Percentiles rank a stretch among this genome's conserved stretches.
phyloP scores from a whole-genome alignment of 2,113 vertebrate genomes.

The Oreochromis niloticus region DNA sequence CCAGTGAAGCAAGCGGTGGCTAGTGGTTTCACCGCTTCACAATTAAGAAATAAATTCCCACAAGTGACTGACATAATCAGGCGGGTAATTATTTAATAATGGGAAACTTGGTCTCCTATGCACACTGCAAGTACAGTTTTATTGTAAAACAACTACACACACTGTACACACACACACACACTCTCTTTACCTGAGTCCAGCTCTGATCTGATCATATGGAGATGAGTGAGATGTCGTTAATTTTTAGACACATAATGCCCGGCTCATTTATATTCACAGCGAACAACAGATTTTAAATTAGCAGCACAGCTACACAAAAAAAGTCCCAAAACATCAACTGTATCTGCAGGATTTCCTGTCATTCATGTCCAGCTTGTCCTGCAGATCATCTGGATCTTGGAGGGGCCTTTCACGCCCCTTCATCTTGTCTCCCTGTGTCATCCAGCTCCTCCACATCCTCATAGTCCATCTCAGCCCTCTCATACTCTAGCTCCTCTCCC shows the following conservation, averaged over 20 bases:
- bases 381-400: background rate
- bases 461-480: slow-evolving; percentile 64
- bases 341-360: background rate
- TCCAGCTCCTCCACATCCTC: slow-evolving; percentile 42
- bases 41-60: background rate
- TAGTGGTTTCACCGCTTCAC: background rate
- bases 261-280: slow-evolving; percentile 35
- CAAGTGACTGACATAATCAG: slow-evolving; percentile 49
- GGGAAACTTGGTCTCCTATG: slow-evolving; percentile 22
- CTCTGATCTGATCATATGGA: slow-evolving; percentile 25
- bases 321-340: background rate
- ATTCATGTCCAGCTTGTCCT: slow-evolving; percentile 1
- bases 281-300: slow-evolving; percentile 23
- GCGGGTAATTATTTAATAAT: slow-evolving; percentile 65
- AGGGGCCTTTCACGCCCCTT: slow-evolving; percentile 13
- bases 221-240: background rate
- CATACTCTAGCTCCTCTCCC: slow-evolving; percentile 66
- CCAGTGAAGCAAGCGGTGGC: background rate
- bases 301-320: slow-evolving; percentile 3
- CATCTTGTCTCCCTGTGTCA: slow-evolving; percentile 19
- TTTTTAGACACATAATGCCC: slow-evolving; percentile 18
- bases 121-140: background rate
- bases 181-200: slow-evolving; percentile 24
- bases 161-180: background rate
- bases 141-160: background rate